Evolutionary conservation across 2,888 invertebrate genomes (phyloP).

Genomic region (Xanthia togata): DNA sequence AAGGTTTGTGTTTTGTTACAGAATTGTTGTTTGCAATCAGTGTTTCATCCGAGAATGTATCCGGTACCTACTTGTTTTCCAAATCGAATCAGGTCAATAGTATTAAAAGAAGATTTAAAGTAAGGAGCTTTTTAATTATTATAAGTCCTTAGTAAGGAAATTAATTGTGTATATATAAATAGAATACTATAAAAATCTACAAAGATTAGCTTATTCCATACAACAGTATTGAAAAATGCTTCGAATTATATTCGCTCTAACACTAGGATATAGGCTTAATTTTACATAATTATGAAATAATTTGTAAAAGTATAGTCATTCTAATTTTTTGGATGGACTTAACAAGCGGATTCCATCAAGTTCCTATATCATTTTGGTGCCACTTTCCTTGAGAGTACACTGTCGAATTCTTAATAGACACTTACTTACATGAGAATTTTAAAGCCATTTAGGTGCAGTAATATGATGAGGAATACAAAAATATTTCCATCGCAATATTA

Average conservation of each 20-base stretch:
- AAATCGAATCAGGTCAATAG: background rate
- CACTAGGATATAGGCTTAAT: background rate
- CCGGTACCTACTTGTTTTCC: background rate
- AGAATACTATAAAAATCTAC: background rate
- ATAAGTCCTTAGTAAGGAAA: background rate
- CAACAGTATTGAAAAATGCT: background rate
- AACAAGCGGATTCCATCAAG: constrained; percentile 8
- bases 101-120: background rate
- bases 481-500: background rate
- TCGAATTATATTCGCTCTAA: background rate
- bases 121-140: background rate
- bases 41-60: constrained; percentile 12
- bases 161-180: background rate
- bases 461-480: background rate
- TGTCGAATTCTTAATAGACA: background rate
- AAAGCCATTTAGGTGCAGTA: background rate
- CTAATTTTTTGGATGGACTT: background rate
- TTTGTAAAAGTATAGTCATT: background rate
- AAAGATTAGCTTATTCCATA: background rate
- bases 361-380: background rate
- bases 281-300: background rate
- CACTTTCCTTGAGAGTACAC: background rate
- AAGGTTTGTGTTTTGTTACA: constrained; percentile 59
- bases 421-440: background rate
- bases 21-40: constrained; percentile 39